Base-by-base conservation (phyloP, 2,888 invertebrate genomes). In the Microdon myrmicae region DNA sequence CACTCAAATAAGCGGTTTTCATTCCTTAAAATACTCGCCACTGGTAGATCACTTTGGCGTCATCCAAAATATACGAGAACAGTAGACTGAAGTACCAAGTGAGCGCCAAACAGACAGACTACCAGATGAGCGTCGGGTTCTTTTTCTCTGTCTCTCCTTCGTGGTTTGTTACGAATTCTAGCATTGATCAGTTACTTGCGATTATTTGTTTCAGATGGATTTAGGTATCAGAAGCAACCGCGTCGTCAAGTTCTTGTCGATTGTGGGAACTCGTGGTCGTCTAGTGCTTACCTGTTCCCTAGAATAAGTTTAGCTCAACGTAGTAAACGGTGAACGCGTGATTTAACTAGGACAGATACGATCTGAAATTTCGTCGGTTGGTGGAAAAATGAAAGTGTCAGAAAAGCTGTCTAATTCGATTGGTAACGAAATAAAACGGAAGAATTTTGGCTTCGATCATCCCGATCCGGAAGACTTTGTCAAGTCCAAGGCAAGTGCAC, bases 401-500 rank as follows among this genome's bases (percentile, higher is more conserved):
- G 71, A 75, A 67, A 72, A 69, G 41, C 72, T 72, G 48, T 66
- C 70, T 12, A 72, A 74, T 29, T 70, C 66, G 29, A 67, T 78
- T 25, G 64, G 68, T 58, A 72, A 72, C 45, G 79, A 79, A 70
- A 68, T 78, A 41, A 71, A 73, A 49, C 60, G 72, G 39, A 64
- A 69, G 12, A 77, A 79, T 56, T 77, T 77, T 25, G 74, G 77
- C 16, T 78, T 78, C 32, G 67, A 73, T 32, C 74, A 73, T 53
- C 68, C 68, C 35, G 72, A 74, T 35, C 71, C 74, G 9, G 77
- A 78, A 32, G 70, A 76, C 39, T 79, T 80, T 69, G 75, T 77
- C 59, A 73, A 72, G 66, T 79, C 79, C 12, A 76, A 77, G 75
- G 79, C 76, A 72, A 67, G 55, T 44, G 7, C 9, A n/a, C n/a